Evolutionary conservation across 2,888 invertebrate species (phyloP), one percentile per base, ranked within the genome.

Genomic region (Volucella inanis): DNA sequence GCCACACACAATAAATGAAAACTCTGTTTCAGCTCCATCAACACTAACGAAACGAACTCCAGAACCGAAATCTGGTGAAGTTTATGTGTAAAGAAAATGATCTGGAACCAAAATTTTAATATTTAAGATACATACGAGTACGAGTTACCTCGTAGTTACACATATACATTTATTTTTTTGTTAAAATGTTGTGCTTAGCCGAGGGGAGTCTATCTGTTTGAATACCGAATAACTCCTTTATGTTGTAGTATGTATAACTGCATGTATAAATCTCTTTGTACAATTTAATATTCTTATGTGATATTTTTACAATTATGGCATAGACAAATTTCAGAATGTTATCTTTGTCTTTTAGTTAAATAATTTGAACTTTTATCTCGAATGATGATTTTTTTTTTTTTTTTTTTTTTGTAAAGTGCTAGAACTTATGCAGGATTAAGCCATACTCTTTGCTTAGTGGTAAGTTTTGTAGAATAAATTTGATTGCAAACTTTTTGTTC

Each of bases 1-100:
- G 72, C 81, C 76, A 1, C 65, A 50, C 9, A 14, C 57, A 12
- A 50, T 14, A 45, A 70, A 61, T 14, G 88, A 89, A 74, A 87
- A 64, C 43, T 87, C 88, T 15, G 71, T 55, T n/a, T 91, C 92
- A 22, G 91, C 91, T 2, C 91, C 92, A 4, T 90, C 92, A 12
- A 92, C 92, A 15, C 87, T 92, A 82, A 90, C 91, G 50, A 92
- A 92, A 87, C 89, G 89, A 78, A 90, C 89, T 71, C 90, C 91
- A 1, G 92, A 92, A 81, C 88, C 89, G 10, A 91, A 92, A 85
- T 91, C 91, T 11, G 91, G 92, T 14, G 92, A 92, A 83, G 92
- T 92, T 55, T 92, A 92, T 88, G 92, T 92, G 15, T 92, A 75
- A 88, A 71, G 77, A 39, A 3, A 18, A 18, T 9, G 4, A 39